Percentiles rank a stretch among this genome's conserved stretches.
These are phyloP conservation scores for Synergus japonicus DNA, from an alignment of 2,888 invertebrate genomes.

Conservation along the genomic window DNA sequence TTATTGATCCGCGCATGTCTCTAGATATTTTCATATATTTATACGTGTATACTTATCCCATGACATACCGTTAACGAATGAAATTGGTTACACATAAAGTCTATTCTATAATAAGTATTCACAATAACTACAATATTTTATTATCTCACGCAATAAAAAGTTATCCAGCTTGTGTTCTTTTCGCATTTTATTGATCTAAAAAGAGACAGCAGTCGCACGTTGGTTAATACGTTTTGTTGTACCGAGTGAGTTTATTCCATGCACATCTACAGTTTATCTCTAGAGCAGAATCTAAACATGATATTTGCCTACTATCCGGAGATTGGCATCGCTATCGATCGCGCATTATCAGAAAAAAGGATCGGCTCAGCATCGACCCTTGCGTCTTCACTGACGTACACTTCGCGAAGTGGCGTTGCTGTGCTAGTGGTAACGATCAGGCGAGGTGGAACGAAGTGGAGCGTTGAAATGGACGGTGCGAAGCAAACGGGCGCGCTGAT, in stretches of 20 bases:
- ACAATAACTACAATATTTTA: neutral
- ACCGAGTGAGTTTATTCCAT: slow-evolving; percentile 26
- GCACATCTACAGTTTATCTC: slow-evolving; percentile 28
- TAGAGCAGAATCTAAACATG: slow-evolving; percentile 29
- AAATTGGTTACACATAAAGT: too few species aligned
- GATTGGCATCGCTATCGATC: slow-evolving; percentile 37
- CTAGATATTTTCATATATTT: too few species aligned
- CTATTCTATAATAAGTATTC: too few species aligned
- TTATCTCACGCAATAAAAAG: neutral
- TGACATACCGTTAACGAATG: too few species aligned
- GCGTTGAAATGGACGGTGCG: slow-evolving; percentile 58
- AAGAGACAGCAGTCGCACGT: neutral
- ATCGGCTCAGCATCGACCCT: slow-evolving; percentile 9
- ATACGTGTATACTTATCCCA: too few species aligned
- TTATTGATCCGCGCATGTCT: too few species aligned
- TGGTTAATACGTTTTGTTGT: slow-evolving; percentile 33
- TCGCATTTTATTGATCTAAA: neutral
- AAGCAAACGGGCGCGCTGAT: slow-evolving; percentile 59
- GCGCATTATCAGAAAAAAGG: slow-evolving; percentile 29
- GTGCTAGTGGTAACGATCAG: slow-evolving; percentile 42
- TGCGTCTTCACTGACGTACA: slow-evolving; percentile 12
- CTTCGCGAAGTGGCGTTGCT: slow-evolving; percentile 42
- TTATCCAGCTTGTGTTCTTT: neutral
- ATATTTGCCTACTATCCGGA: slow-evolving; percentile 38
- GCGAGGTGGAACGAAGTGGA: slow-evolving; percentile 57